These are phyloP conservation scores for Cryptotis parvus DNA, from an alignment of 2,113 vertebrate genomes.

Conservation along the genomic window DNA sequence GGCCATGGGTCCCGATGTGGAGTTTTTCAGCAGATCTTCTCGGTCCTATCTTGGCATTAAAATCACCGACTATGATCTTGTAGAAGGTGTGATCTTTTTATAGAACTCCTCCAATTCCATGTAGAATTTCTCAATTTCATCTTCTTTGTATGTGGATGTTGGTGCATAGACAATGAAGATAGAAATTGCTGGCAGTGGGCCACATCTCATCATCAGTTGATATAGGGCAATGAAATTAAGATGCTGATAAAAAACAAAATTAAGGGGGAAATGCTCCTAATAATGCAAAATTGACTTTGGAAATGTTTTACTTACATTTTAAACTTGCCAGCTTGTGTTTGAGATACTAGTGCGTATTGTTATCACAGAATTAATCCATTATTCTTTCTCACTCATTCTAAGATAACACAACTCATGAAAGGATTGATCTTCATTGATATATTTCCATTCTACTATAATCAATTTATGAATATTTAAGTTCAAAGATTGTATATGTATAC, in stretches of 20 bases:
- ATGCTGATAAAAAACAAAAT: not conserved
- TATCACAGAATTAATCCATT: not conserved
- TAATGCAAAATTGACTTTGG: not conserved
- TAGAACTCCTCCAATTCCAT: too few relatives aligned
- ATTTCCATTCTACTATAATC: not conserved
- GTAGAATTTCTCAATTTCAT: too few relatives aligned
- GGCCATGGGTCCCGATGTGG: too few relatives aligned
- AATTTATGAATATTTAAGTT: not conserved
- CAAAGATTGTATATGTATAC: not conserved
- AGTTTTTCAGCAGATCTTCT: too few relatives aligned
- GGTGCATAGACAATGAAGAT: too few relatives aligned
- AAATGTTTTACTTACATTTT: not conserved
- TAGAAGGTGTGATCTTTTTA: too few relatives aligned
- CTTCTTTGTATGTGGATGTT: too few relatives aligned
- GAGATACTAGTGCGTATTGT: not conserved
- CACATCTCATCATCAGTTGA: too few relatives aligned
- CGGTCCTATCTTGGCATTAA: too few relatives aligned
- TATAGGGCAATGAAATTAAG: not conserved
- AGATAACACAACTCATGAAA: not conserved
- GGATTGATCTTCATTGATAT: not conserved
- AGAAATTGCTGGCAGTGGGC: too few relatives aligned
- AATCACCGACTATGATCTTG: too few relatives aligned
- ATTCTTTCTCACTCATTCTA: not conserved
- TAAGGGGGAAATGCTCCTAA: not conserved
- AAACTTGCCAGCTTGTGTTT: not conserved